These are phyloP conservation scores for Pyrocoelia pectoralis DNA, from an alignment of 2,888 invertebrate genomes.

Conservation along the genomic window DNA sequence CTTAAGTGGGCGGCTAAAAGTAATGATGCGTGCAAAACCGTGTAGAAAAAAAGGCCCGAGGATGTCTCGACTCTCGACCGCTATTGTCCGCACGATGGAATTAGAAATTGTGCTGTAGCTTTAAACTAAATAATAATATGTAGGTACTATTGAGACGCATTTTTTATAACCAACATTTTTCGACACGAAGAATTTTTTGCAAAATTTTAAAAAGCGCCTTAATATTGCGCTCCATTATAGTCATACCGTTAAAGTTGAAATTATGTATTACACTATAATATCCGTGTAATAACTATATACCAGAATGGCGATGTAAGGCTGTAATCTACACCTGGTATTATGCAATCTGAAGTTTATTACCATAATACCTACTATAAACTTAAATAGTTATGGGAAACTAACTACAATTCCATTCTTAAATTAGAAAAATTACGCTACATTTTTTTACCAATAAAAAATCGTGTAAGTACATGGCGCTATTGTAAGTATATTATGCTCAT, in stretches of 20 bases:
- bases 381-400: slow-evolving; percentile 10
- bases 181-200: neutral
- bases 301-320: neutral
- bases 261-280: slow-evolving; percentile 11
- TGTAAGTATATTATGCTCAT: too few relatives aligned
- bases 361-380: slow-evolving; percentile 6
- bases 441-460: too few relatives aligned
- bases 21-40: slow-evolving; percentile 35
- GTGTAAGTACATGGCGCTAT: too few relatives aligned
- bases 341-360: slow-evolving; percentile 9
- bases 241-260: slow-evolving; percentile 12
- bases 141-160: neutral
- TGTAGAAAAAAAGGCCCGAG: slow-evolving; percentile 32
- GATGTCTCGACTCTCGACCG: slow-evolving; percentile 32
- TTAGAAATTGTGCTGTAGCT: neutral
- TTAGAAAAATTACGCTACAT: too few relatives aligned
- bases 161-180: neutral
- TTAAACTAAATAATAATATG: neutral
- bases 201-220: neutral
- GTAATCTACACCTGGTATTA: slow-evolving; percentile 13
- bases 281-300: slow-evolving; percentile 10
- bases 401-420: neutral
- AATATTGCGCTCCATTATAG: neutral
- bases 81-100: slow-evolving; percentile 26
- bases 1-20: slow-evolving; percentile 32